These are phyloP conservation scores for Acanthococcus lagerstroemiae DNA, from an alignment of 2,888 invertebrate species.

Conservation along the genomic window DNA sequence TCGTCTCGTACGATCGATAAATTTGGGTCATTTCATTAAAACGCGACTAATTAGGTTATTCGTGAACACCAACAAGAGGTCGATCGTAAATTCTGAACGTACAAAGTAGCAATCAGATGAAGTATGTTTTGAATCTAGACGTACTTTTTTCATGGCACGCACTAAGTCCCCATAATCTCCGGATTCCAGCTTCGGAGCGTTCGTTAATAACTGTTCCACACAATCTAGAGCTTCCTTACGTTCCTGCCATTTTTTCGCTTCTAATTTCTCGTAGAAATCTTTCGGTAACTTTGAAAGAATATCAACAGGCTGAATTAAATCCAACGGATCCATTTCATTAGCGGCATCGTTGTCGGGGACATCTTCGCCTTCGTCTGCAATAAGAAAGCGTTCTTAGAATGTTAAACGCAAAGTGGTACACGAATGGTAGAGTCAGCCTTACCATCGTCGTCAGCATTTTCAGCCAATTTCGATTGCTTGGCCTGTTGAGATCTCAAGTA, in stretches of 20 bases:
- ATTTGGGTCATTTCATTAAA: not conserved
- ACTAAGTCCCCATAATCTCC: constrained; percentile 90
- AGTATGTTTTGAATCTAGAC: not conserved
- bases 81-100: not conserved
- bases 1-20: not conserved
- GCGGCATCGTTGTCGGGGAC: constrained; percentile 47
- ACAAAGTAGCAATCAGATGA: not conserved
- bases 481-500: constrained; percentile 75
- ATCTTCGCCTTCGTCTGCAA: constrained; percentile 48
- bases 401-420: too few species aligned
- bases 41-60: not conserved
- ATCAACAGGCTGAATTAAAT: constrained; percentile 83
- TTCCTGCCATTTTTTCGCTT: constrained; percentile 95
- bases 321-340: constrained; percentile 74
- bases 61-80: not conserved
- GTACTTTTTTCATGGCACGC: constrained; percentile 72
- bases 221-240: constrained; percentile 83
- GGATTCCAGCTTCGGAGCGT: constrained; percentile 70
- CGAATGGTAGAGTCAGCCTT: too few species aligned
- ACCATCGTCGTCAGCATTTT: constrained; percentile 43
- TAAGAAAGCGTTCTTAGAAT: too few species aligned
- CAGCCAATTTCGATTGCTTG: constrained; percentile 49
- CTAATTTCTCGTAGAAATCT: constrained; percentile 88
- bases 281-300: constrained; percentile 85
- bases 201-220: constrained; percentile 63